Evolutionary conservation across 2,797 vertebrate species (phyloP).

Genomic region (Pitangus sulphuratus): DNA sequence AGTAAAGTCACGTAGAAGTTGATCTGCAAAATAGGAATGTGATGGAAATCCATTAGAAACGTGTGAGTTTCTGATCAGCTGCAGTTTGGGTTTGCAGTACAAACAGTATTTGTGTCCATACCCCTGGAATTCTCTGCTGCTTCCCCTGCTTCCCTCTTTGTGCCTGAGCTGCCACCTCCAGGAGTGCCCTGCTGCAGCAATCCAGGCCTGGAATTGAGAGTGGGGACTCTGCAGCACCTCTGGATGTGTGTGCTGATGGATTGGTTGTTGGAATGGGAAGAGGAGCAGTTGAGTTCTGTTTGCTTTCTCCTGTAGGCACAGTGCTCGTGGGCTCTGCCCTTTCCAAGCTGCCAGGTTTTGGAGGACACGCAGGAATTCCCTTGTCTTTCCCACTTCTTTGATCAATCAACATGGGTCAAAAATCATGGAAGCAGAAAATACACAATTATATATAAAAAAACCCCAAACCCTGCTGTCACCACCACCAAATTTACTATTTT

Average conservation of each 20-base stretch:
- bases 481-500: not conserved
- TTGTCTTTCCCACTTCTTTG: not conserved
- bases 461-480: not conserved
- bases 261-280: not conserved
- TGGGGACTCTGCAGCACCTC: rapidly evolving
- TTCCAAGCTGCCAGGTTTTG: not conserved
- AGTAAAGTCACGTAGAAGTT: not conserved
- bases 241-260: not conserved
- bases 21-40: not conserved
- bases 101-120: not conserved
- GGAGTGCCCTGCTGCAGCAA: not conserved
- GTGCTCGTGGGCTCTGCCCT: not conserved
- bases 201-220: not conserved
- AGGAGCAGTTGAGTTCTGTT: not conserved
- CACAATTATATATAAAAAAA: not conserved
- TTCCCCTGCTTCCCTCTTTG: not conserved
- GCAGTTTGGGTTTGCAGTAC: not conserved
- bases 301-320: not conserved
- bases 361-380: not conserved
- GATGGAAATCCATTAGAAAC: not conserved
- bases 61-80: not conserved
- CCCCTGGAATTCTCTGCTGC: not conserved
- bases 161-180: not conserved
- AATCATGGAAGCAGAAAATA: not conserved
- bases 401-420: not conserved